phyloP scores from a whole-genome alignment of 2,113 vertebrate genomes.

The Dolichotis patagonum region DNA sequence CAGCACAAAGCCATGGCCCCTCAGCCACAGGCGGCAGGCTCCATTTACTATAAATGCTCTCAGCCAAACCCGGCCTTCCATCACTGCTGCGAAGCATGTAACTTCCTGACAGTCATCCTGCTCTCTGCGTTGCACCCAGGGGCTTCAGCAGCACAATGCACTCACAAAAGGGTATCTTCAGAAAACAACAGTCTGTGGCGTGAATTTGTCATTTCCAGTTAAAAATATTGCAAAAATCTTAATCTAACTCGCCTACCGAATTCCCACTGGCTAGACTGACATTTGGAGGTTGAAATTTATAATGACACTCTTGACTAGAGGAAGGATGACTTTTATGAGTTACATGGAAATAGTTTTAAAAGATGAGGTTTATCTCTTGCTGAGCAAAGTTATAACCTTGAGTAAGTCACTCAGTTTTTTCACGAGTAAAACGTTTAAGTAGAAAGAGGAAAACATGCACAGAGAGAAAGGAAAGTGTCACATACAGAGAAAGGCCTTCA shows the following conservation, averaged over 20 bases:
- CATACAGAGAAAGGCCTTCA: not conserved
- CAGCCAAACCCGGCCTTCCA: not conserved
- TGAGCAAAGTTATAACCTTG: not conserved
- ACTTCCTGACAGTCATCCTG: not conserved
- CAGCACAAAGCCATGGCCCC: not conserved
- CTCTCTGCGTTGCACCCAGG: not conserved
- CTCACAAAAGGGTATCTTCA: not conserved
- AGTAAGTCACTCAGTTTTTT: not conserved
- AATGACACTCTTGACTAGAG: not conserved
- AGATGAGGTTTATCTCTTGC: not conserved
- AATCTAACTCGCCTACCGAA: not conserved
- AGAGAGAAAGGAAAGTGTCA: not conserved
- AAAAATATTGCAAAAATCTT: not conserved
- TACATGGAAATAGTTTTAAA: not conserved
- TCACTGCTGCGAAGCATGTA: no score
- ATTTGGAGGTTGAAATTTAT: not conserved
- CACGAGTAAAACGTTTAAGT: not conserved
- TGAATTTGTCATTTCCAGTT: not conserved
- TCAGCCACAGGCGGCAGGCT: not conserved
- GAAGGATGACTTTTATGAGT: conserved; percentile 20
- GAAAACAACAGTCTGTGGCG: not conserved
- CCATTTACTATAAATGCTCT: not conserved
- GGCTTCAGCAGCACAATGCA: not conserved
- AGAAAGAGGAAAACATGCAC: not conserved
- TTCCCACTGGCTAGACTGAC: not conserved